These are phyloP conservation scores for Scolanthus callimorphus DNA, from an alignment of 92 coral and sea anemone genomes.

Conservation along the genomic window DNA sequence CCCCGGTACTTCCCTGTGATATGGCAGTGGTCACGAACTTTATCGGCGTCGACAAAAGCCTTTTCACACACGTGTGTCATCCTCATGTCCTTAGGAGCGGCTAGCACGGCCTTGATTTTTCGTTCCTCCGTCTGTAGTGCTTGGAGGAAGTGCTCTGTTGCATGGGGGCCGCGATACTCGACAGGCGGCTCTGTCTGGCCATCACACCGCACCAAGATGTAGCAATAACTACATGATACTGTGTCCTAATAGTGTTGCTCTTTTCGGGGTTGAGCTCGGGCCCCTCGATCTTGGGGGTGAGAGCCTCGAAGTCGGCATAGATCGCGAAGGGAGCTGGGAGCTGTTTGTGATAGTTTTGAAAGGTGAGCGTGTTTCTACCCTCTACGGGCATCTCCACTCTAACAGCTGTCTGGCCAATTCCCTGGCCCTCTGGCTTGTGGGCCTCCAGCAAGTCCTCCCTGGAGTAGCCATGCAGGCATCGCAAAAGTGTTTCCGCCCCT, in stretches of 20 bases:
- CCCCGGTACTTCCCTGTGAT: no score
- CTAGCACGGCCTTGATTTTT: constrained; percentile 2
- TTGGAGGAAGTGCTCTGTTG: constrained; percentile 3
- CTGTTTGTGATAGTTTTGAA: constrained; percentile 22
- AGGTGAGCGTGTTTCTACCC: not conserved
- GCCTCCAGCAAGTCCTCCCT: constrained; percentile 4
- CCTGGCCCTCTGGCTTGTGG: constrained; percentile 5
- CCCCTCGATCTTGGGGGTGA: constrained; percentile 5
- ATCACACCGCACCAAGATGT: constrained; percentile 11
- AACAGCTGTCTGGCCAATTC: not conserved
- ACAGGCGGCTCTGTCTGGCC: not conserved
- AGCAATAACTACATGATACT: constrained; percentile 1
- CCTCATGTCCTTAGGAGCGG: constrained; percentile 1
- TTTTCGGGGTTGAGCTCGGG: not conserved
- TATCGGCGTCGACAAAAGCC: no score
- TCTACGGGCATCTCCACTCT: constrained; percentile 10
- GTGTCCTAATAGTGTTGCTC: constrained; percentile 5
- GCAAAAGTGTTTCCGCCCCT: constrained; percentile 5
- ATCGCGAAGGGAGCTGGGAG: not conserved
- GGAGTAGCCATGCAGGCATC: constrained; percentile 10
- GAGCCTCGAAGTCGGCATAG: constrained; percentile 28
- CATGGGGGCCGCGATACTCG: not conserved
- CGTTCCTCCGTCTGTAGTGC: not conserved
- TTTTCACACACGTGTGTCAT: no score
- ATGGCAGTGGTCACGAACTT: no score